Evolutionary conservation across 2,888 invertebrate species (phyloP).

Genomic region (Drepana falcataria): DNA sequence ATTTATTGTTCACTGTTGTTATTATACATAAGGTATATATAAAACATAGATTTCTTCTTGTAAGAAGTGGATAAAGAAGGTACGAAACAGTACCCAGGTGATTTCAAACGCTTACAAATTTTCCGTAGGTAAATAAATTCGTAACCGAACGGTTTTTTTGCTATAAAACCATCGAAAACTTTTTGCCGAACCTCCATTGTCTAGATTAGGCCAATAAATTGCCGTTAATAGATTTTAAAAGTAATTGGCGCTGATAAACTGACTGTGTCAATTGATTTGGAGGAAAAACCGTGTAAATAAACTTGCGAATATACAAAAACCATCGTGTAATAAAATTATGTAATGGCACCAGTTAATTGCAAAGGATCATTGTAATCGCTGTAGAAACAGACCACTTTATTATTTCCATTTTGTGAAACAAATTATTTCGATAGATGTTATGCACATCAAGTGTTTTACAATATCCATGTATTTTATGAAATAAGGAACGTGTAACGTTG

Average conservation of each 20-base stretch:
- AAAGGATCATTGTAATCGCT: background rate
- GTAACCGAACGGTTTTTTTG: background rate
- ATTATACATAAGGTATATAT: background rate
- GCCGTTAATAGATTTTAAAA: background rate
- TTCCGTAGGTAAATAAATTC: background rate
- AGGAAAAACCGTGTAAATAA: background rate
- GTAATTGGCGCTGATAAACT: background rate
- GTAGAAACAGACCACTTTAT: no score
- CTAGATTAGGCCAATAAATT: background rate
- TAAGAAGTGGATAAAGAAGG: slow-evolving; percentile 1
- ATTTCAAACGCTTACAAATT: background rate
- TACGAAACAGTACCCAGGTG: background rate
- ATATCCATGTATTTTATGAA: no score
- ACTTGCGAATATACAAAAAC: background rate
- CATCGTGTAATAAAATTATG: background rate
- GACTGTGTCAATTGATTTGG: background rate
- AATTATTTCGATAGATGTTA: no score
- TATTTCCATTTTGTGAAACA: no score
- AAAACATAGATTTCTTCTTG: slow-evolving; percentile 10
- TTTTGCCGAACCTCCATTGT: background rate
- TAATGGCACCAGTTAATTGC: background rate
- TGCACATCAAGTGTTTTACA: no score
- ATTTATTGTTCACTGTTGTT: no score
- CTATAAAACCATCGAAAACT: background rate
- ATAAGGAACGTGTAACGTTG: no score